phyloP scores from a whole-genome alignment of 2,888 invertebrate species.

The Lottia scabra region DNA sequence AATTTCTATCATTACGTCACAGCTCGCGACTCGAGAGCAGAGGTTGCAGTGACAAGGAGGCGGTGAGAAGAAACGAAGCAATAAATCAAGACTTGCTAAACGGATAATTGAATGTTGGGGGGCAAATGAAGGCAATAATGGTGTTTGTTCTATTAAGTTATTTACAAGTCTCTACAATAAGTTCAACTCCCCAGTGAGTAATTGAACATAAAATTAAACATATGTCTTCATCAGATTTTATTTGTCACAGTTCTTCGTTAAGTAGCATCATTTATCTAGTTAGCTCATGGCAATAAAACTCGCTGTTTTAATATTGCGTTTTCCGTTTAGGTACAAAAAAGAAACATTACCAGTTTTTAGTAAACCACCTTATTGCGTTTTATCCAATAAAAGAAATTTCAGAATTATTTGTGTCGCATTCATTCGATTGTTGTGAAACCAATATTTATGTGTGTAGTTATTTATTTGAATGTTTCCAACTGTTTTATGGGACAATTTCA shows the following conservation, averaged over 20 bases:
- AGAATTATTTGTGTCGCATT: too few species aligned
- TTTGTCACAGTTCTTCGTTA: background rate
- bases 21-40: background rate
- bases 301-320: conserved; percentile 3
- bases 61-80: conserved; percentile 1
- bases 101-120: conserved; percentile 3
- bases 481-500: too few species aligned
- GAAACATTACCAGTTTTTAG: background rate
- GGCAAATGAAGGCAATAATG: background rate
- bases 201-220: background rate
- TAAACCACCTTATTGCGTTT: background rate
- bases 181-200: background rate
- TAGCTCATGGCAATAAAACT: background rate
- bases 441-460: too few species aligned
- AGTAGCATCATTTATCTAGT: background rate
- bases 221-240: background rate
- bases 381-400: background rate
- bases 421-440: too few species aligned
- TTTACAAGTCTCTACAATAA: conserved; percentile 1
- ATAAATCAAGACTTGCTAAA: conserved; percentile 1
- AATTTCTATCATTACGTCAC: conserved; percentile 2
- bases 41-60: background rate
- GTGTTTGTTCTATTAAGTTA: conserved; percentile 6
- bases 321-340: background rate
- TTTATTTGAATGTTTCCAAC: too few species aligned